Conservation (phyloP, 1,140 invertebrate species). For the Caenorhabditis tropicalis region DNA sequence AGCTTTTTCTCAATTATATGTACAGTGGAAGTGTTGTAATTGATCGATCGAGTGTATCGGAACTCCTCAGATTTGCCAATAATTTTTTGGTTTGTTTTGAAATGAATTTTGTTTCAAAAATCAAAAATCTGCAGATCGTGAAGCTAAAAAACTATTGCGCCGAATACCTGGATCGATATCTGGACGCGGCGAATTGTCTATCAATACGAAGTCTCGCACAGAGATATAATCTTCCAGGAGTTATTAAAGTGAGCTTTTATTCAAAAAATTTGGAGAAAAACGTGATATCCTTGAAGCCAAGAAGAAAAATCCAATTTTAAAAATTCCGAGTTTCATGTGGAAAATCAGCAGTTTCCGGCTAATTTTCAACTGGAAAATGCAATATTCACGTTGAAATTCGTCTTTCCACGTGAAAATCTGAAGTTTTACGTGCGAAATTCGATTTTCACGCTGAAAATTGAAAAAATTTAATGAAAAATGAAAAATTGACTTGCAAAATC, state of each 20-base stretch:
- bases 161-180: slow-evolving; percentile 77
- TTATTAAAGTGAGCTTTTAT: slow-evolving; percentile 71
- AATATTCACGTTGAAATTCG: too few relatives aligned
- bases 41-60: slow-evolving; percentile 77
- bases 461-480: too few relatives aligned
- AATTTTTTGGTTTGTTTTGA: slow-evolving; percentile 75
- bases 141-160: slow-evolving; percentile 78
- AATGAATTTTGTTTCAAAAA: neutral
- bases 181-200: slow-evolving; percentile 78
- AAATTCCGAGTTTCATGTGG: too few relatives aligned
- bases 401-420: too few relatives aligned
- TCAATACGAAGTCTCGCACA: slow-evolving; percentile 75
- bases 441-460: too few relatives aligned
- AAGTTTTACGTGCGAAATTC: too few relatives aligned
- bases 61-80: slow-evolving; percentile 77
- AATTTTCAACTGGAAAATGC: too few relatives aligned
- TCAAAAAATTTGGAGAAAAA: neutral
- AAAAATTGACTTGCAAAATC: too few relatives aligned
- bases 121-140: slow-evolving; percentile 62
- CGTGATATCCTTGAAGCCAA: too few relatives aligned
- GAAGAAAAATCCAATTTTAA: too few relatives aligned
- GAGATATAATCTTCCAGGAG: slow-evolving; percentile 74
- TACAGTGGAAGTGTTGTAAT: slow-evolving; percentile 78
- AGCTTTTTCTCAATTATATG: slow-evolving; percentile 78
- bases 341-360: too few relatives aligned